These are phyloP conservation scores for pig (Sus scrofa) DNA, from an alignment of 2,113 vertebrate genomes.

Conservation along the genomic window DNA sequence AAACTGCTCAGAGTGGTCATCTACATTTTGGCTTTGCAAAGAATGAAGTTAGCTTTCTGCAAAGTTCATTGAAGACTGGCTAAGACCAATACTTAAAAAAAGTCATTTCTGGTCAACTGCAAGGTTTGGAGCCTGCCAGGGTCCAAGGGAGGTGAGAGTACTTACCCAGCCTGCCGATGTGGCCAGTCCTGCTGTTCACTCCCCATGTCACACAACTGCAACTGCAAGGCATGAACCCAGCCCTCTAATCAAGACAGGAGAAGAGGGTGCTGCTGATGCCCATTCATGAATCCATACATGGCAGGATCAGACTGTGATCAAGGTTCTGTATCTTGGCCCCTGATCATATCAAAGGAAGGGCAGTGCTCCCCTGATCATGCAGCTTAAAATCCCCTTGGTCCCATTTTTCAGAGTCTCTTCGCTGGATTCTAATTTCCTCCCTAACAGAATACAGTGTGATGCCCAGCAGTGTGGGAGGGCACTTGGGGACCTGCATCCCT, in stretches of 20 bases:
- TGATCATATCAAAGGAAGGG: not conserved
- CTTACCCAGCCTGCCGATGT: not conserved
- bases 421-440: not conserved
- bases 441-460: not conserved
- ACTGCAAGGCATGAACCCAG: not conserved
- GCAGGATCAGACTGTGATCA: not conserved
- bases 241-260: not conserved
- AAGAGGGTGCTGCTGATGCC: not conserved
- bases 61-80: not conserved
- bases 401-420: not conserved
- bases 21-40: constrained; percentile 8
- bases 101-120: not conserved
- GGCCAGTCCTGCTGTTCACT: not conserved
- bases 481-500: not conserved
- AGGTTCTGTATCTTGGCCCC: not conserved
- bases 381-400: not conserved
- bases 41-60: constrained; percentile 17
- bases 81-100: not conserved
- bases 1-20: not conserved
- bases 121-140: not conserved
- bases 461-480: not conserved
- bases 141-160: not conserved
- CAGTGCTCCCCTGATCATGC: not conserved
- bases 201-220: not conserved
- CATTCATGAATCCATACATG: not conserved